phyloP scores from a whole-genome alignment of 2,888 invertebrate species.

The Latrodectus hesperus region DNA sequence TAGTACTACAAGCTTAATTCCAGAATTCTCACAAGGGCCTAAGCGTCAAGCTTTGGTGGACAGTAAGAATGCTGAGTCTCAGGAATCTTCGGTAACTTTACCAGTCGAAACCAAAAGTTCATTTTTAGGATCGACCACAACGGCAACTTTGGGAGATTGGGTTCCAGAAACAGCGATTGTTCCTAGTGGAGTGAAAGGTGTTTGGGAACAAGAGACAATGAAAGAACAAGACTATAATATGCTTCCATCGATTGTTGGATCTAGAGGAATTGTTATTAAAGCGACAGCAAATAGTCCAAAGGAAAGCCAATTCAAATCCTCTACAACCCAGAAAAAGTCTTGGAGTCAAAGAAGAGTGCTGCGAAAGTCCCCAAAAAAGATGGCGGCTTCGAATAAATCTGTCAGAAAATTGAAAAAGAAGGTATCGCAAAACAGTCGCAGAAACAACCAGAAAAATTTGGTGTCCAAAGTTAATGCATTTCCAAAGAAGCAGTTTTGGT shows the following conservation, averaged over 20 bases:
- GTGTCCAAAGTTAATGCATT: background rate
- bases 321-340: background rate
- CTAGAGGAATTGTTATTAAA: slow-evolving; percentile 28
- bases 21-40: background rate
- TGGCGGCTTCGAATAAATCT: background rate
- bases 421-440: too few species aligned
- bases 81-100: background rate
- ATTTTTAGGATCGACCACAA: slow-evolving; percentile 3
- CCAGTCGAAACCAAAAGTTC: background rate
- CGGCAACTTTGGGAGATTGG: background rate
- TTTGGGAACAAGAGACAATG: slow-evolving; percentile 51
- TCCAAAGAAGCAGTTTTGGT: background rate
- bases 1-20: background rate
- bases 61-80: background rate
- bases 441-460: background rate
- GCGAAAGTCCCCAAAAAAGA: background rate
- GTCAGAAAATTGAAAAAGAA: background rate
- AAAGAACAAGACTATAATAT: slow-evolving; percentile 5
- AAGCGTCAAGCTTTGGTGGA: background rate
- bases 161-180: slow-evolving; percentile 45
- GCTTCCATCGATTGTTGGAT: background rate
- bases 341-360: background rate
- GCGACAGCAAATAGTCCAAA: background rate
- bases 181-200: slow-evolving; percentile 47
- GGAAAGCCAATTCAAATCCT: background rate